These are phyloP conservation scores for Suncus etruscus DNA, from an alignment of 2,113 vertebrate genomes.

Conservation along the genomic window DNA sequence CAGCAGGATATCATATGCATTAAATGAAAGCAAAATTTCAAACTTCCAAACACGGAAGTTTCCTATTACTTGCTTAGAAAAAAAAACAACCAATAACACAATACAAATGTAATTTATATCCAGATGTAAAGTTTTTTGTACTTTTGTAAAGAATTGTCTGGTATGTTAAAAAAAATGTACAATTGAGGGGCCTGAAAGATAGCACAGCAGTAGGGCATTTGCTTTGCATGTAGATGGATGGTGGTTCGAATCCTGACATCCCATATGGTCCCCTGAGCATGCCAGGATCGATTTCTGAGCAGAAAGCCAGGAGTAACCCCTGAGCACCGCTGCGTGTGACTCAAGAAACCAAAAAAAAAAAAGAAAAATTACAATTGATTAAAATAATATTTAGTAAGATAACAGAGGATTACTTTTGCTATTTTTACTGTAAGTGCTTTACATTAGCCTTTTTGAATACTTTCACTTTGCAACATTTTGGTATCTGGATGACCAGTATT, in stretches of 20 bases:
- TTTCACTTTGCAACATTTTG: background rate
- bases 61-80: slow-evolving; percentile 40
- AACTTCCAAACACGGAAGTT: background rate
- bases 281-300: no score
- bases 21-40: slow-evolving; percentile 44
- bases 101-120: slow-evolving; percentile 12
- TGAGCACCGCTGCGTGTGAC: no score
- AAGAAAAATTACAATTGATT: background rate
- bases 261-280: no score
- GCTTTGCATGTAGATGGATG: no score
- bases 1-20: background rate
- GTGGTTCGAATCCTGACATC: no score
- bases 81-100: background rate
- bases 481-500: background rate
- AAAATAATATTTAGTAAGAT: slow-evolving; percentile 38
- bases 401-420: background rate
- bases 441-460: background rate
- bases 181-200: no score
- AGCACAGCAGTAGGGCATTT: no score
- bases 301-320: no score
- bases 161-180: background rate
- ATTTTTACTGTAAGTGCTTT: slow-evolving; percentile 17
- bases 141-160: slow-evolving; percentile 55
- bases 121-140: slow-evolving; percentile 8
- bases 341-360: no score